Percentiles rank a stretch among this genome's conserved stretches.
Conservation (phyloP, 2,113 vertebrate genomes). For the Melierax canorus region DNA sequence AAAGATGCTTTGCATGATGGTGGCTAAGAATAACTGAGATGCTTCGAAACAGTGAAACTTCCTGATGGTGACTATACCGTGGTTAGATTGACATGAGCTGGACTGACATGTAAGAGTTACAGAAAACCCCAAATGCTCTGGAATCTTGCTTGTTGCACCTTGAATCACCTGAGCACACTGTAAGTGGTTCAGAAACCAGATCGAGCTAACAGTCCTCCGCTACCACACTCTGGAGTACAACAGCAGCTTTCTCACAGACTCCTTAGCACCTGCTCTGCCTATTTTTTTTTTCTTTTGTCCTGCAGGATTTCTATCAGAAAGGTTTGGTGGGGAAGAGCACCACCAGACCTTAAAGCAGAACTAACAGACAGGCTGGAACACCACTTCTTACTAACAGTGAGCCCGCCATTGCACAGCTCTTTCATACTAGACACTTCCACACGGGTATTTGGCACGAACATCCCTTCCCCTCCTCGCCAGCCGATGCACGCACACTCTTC, state of each 20-base stretch:
- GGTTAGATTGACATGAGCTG: neutral
- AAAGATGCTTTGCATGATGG: neutral
- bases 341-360: neutral
- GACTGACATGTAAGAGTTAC: no score
- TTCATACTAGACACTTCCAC: neutral
- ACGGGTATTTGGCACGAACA: rapidly evolving
- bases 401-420: neutral
- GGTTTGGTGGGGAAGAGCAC: no score
- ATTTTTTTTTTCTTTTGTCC: neutral
- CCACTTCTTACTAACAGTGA: neutral
- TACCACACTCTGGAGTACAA: neutral
- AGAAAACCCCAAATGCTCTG: neutral
- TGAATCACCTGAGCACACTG: no score
- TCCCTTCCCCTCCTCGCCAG: neutral
- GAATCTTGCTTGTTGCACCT: neutral
- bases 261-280: neutral
- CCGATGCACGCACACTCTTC: rapidly evolving
- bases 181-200: neutral
- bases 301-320: neutral
- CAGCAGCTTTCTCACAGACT: neutral
- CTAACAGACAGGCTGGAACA: neutral
- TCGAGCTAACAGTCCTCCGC: rapidly evolving
- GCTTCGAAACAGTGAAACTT: neutral
- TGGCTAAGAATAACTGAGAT: neutral
- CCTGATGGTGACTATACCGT: rapidly evolving